Conservation (phyloP, 2,888 invertebrate species). For the Eustalomyia histrio region DNA sequence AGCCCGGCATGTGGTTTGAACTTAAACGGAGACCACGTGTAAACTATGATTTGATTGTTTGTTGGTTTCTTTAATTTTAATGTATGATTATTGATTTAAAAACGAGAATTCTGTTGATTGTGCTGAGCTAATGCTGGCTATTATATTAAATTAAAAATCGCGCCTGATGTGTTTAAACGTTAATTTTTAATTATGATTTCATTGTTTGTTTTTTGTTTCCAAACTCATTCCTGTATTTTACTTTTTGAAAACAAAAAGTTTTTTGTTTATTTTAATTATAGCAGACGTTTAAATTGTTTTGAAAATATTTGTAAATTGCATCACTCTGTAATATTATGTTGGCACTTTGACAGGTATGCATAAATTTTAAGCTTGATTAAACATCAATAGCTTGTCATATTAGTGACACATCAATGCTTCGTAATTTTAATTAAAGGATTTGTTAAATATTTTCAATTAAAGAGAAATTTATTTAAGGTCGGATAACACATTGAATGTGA, state of each 20-base stretch:
- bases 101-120: slow-evolving; percentile 19
- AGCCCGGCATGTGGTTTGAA: slow-evolving; percentile 58
- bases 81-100: slow-evolving; percentile 40
- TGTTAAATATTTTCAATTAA: too few relatives aligned
- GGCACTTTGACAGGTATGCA: slow-evolving; percentile 63
- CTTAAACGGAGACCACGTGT: slow-evolving; percentile 62
- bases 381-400: slow-evolving; percentile 62
- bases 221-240: slow-evolving; percentile 18
- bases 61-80: slow-evolving; percentile 17
- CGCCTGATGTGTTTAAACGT: slow-evolving; percentile 75
- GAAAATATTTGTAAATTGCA: slow-evolving; percentile 49
- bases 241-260: neutral
- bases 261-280: slow-evolving; percentile 48
- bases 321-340: slow-evolving; percentile 37
- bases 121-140: slow-evolving; percentile 36
- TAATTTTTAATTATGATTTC: slow-evolving; percentile 63
- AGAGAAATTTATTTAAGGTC: too few relatives aligned
- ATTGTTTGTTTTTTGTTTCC: slow-evolving; percentile 50
- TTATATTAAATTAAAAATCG: slow-evolving; percentile 71
- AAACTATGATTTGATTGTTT: slow-evolving; percentile 51
- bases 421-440: slow-evolving; percentile 13
- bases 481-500: too few relatives aligned
- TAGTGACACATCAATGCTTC: slow-evolving; percentile 61
- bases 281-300: slow-evolving; percentile 56
- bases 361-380: slow-evolving; percentile 54